Conservation (phyloP, 2,113 vertebrate species). For the Phyllostomus discolor region DNA sequence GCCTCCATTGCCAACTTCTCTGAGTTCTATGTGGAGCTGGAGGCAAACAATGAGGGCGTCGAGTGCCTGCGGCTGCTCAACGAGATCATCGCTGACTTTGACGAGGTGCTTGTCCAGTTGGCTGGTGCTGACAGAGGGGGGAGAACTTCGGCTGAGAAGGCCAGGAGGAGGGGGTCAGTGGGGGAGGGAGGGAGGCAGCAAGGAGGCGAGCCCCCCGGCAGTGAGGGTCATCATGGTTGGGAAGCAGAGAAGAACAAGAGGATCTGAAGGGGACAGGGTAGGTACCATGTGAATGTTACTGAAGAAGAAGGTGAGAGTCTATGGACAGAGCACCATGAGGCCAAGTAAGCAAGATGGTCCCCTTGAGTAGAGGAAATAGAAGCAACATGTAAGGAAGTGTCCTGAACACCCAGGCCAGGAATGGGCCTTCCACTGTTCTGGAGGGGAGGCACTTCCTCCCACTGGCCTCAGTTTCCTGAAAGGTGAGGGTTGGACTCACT, state of each 20-base stretch:
- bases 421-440: not conserved
- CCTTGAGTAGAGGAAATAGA: not conserved
- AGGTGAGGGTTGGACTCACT: not conserved
- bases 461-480: not conserved
- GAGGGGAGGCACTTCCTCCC: not conserved
- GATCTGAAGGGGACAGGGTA: not conserved
- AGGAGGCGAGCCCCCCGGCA: not conserved
- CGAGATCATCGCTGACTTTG: conserved; percentile 97
- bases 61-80: conserved; percentile 96
- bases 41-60: conserved; percentile 97
- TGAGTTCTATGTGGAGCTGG: conserved; percentile 96
- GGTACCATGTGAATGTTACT: not conserved
- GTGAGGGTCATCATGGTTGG: not conserved
- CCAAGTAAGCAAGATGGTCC: not conserved
- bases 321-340: not conserved
- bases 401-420: not conserved
- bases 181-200: not conserved
- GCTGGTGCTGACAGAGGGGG: not conserved
- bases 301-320: not conserved
- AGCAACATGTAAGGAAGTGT: not conserved
- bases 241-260: not conserved
- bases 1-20: conserved; percentile 99
- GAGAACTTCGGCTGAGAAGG: not conserved
- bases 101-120: conserved; percentile 83
- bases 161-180: not conserved